Evolutionary conservation across 2,888 invertebrate species (phyloP).

Genomic region (Mechanitis mazaeus): DNA sequence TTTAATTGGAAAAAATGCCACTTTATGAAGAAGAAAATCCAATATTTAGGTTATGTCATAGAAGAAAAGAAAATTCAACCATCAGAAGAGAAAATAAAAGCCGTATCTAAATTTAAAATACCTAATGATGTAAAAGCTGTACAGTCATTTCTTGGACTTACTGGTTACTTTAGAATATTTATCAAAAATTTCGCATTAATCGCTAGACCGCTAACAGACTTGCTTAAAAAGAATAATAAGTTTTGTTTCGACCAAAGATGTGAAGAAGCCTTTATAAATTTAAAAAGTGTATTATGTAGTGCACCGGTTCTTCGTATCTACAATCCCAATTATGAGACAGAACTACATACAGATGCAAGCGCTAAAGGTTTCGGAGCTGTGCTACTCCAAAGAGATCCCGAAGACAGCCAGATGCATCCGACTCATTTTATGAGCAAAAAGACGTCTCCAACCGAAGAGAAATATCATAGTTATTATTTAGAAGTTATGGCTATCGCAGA

Average conservation of each 20-base stretch:
- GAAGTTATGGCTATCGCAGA: constrained; percentile 30
- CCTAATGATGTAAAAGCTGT: constrained; percentile 28
- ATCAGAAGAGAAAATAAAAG: constrained; percentile 26
- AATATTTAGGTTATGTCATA: constrained; percentile 11
- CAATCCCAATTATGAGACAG: constrained; percentile 20
- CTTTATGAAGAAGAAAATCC: too few species aligned
- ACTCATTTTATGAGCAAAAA: constrained; percentile 30
- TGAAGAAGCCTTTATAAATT: constrained; percentile 12
- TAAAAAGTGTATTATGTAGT: constrained; percentile 19
- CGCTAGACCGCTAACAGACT: constrained; percentile 30
- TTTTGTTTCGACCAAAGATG: constrained; percentile 17
- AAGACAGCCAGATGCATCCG: constrained; percentile 24
- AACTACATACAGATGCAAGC: constrained; percentile 31
- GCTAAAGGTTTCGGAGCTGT: constrained; percentile 24
- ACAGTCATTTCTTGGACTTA: constrained; percentile 30
- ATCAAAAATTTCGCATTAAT: constrained; percentile 32
- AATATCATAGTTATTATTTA: constrained; percentile 29
- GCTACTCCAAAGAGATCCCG: constrained; percentile 25
- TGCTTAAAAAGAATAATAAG: constrained; percentile 18
- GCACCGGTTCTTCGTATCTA: constrained; percentile 25
- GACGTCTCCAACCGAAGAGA: constrained; percentile 23
- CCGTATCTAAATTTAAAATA: constrained; percentile 25
- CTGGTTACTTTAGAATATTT: constrained; percentile 33
- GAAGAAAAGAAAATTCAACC: constrained; percentile 20
- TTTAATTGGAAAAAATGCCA: too few species aligned